These are phyloP conservation scores for Metalampra italica DNA, from an alignment of 2,888 invertebrate genomes.

Conservation along the genomic window DNA sequence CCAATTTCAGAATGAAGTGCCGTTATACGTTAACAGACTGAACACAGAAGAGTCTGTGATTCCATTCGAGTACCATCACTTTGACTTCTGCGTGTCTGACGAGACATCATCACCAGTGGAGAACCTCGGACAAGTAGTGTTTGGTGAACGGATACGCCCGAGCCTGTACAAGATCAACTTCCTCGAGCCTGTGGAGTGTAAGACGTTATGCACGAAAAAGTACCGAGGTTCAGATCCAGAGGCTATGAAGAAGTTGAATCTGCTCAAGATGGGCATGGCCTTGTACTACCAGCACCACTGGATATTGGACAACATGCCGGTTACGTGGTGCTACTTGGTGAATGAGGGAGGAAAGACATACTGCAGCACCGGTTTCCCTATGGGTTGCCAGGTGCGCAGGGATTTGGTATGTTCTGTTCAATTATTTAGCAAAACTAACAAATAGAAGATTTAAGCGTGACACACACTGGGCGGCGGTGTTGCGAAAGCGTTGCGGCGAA, in stretches of 20 bases:
- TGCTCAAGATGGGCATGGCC: constrained; percentile 93
- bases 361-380: constrained; percentile 97
- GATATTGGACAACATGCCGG: constrained; percentile 99
- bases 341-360: constrained; percentile 84
- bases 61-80: constrained; percentile 98
- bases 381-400: constrained; percentile 93
- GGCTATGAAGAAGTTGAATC: constrained; percentile 84
- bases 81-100: constrained; percentile 93
- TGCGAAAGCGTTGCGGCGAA: no score
- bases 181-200: constrained; percentile 83
- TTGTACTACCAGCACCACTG: constrained; percentile 99
- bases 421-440: no score
- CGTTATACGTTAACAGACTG: constrained; percentile 95
- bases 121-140: constrained; percentile 98
- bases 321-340: constrained; percentile 96
- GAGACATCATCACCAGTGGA: constrained; percentile 94
- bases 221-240: constrained; percentile 84
- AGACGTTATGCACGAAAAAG: constrained; percentile 79
- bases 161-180: constrained; percentile 95
- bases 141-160: constrained; percentile 98
- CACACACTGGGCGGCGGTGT: no score
- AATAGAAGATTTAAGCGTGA: no score
- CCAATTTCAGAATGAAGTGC: constrained; percentile 89
- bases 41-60: constrained; percentile 99
- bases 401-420: constrained; percentile 53